Percentiles rank a stretch among this genome's conserved stretches.
phyloP scores from a whole-genome alignment of 2,113 vertebrate genomes.

The Pygoscelis adeliae region DNA sequence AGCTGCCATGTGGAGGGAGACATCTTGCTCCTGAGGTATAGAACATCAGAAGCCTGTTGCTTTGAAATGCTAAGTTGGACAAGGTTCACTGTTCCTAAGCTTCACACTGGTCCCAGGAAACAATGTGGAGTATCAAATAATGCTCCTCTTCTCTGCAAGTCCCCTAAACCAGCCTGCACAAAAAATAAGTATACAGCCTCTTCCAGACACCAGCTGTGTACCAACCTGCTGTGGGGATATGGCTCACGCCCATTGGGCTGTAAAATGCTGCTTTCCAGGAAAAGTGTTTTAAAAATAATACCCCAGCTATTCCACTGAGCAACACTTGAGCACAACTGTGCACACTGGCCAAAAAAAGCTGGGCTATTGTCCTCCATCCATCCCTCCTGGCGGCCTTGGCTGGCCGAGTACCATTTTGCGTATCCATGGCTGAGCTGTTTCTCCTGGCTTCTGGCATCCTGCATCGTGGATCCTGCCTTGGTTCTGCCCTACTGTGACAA shows the following conservation, averaged over 20 bases:
- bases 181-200: background rate
- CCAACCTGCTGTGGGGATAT: background rate
- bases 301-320: background rate
- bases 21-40: background rate
- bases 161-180: background rate
- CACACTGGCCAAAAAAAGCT: background rate
- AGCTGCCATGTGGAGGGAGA: background rate
- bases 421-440: background rate
- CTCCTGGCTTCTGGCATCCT: background rate
- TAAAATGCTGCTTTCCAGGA: conserved; percentile 21
- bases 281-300: background rate
- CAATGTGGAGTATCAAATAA: background rate
- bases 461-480: background rate
- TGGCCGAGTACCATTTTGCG: background rate
- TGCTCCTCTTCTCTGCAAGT: background rate
- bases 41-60: background rate
- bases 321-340: background rate
- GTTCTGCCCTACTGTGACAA: background rate
- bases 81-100: background rate
- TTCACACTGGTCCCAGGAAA: background rate
- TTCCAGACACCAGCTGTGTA: background rate
- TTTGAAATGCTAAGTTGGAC: background rate
- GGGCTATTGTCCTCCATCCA: background rate
- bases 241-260: background rate
- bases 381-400: background rate